Evolutionary conservation across 2,888 invertebrate genomes (phyloP).

Genomic region (Papilio gigon): DNA sequence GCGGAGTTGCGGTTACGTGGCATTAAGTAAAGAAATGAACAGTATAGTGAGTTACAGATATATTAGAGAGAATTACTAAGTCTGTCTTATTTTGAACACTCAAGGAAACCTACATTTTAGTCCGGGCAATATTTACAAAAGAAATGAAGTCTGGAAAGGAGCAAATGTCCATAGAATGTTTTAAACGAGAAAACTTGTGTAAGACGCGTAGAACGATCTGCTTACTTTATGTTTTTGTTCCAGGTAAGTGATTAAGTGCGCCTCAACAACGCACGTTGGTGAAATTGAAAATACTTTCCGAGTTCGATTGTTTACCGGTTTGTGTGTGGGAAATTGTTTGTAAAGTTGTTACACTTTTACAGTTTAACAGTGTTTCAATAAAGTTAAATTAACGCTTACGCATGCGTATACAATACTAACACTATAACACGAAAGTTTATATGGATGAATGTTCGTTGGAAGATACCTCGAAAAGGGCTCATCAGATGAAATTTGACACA

Average conservation of each 20-base stretch:
- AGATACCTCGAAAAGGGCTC: no score
- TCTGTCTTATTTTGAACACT: neutral
- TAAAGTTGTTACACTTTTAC: no score
- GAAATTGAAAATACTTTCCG: constrained; percentile 9
- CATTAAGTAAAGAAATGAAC: neutral
- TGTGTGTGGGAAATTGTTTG: neutral
- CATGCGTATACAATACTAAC: no score
- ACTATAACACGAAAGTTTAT: no score
- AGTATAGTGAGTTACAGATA: neutral
- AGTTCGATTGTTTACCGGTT: constrained; percentile 14
- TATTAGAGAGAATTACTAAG: neutral
- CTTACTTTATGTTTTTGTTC: constrained; percentile 12
- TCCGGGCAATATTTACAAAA: neutral
- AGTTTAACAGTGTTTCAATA: neutral
- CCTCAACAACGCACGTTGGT: neutral
- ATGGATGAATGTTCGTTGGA: no score
- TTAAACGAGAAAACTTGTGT: constrained; percentile 1
- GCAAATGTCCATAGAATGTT: neutral
- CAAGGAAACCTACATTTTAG: neutral
- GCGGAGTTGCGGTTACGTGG: neutral
- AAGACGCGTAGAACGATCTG: neutral
- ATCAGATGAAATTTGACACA: no score
- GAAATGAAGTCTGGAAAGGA: constrained; percentile 6
- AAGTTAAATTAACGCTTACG: neutral
- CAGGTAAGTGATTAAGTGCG: constrained; percentile 14